A percentile compares a stretch with the other conserved stretches of the same genome.
phyloP scores from a whole-genome alignment of 1,140 invertebrate species.

The Heliothis virescens region DNA sequence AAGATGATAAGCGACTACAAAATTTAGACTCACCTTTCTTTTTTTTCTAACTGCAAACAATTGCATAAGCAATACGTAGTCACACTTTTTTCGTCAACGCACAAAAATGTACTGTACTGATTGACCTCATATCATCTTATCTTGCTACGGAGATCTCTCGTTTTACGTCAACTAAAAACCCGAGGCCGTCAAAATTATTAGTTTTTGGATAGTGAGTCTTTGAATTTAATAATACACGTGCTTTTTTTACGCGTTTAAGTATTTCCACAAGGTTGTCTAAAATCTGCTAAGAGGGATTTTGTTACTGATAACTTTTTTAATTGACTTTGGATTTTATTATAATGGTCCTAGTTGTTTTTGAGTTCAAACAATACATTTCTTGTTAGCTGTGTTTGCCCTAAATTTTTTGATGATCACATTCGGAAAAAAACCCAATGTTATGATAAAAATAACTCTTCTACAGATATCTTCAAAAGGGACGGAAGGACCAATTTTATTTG shows the following conservation, averaged over 20 bases:
- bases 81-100: neutral
- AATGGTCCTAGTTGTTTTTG: no score
- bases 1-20: neutral
- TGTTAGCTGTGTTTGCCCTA: no score
- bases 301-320: no score
- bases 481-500: neutral
- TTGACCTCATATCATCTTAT: conserved; percentile 43
- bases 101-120: conserved; percentile 18
- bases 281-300: neutral
- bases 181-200: conserved; percentile 31
- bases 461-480: no score
- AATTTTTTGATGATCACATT: no score
- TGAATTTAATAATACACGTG: neutral
- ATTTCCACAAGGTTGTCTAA: neutral
- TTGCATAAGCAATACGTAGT: neutral
- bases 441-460: no score
- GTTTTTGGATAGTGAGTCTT: conserved; percentile 18
- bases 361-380: no score
- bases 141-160: conserved; percentile 34
- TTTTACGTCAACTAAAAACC: conserved; percentile 35
- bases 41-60: neutral
- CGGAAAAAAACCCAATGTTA: no score
- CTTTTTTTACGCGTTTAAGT: neutral
- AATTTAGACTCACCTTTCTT: neutral
- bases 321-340: no score